Base-by-base conservation (phyloP, 2,797 vertebrate species). In the Melanotaenia parkinsoni region DNA sequence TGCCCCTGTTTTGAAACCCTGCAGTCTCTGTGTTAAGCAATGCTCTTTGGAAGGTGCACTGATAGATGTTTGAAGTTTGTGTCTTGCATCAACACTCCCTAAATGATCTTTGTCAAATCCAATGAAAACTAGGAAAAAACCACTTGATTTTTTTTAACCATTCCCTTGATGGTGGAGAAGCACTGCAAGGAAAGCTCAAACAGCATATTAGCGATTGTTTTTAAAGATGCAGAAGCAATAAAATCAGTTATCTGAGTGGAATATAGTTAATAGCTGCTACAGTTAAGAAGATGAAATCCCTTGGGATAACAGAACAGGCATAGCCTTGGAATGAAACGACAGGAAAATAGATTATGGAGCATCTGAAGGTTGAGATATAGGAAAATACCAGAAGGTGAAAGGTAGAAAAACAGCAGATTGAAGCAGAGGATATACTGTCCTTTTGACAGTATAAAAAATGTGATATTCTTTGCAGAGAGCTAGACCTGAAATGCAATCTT, bases 381-480 rank as follows among this genome's bases (percentile, higher is more conserved):
- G 83, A 81, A 88, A 90, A 89, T 84, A 88, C 80, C 81, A 86
- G 70, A 82, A 76, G 77, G 74, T 70, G 67, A 88, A 86, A 80
- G 79, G 78, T 82, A 77, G 76, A 82, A 83, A 79, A 88, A 67
- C 58, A 54, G 37, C 57, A 71, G 67, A 65, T 67, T 67, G 65
- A 76, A 79, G 85, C 63, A 77, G 67, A 80, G 75, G 64, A 78
- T 70, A 82, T 54, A 1, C 53, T 76, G 76, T 86, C 79, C 67
- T 83, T 70, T 82, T 70, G 77, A 90, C 85, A 81, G 78, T 80
- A 70, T 68, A 66, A 70, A 76, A 82, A 77, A 20, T 51, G 43
- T 87, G 82, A 91, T 89, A 79, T 28, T 66, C 81, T 92, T 89
- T 89, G 80, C 90, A 91, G 89, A 91, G 57, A 74, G 59, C 65